phyloP scores from a whole-genome alignment of 64 coral and sea anemone species.

The Porites lutea region DNA sequence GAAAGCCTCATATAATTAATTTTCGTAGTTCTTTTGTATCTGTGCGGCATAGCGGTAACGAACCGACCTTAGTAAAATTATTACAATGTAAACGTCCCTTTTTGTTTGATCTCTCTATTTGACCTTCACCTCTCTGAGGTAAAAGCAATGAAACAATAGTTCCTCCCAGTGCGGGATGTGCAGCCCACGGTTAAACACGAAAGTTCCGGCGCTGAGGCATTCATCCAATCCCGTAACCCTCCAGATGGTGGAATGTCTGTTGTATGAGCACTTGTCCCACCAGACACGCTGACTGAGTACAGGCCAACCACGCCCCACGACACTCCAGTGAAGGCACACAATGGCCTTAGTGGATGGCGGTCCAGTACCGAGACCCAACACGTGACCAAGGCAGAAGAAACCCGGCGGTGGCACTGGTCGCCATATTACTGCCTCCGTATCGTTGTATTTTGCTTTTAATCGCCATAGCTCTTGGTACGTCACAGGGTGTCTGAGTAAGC shows the following conservation, averaged over 20 bases:
- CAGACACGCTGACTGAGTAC: conserved; percentile 62
- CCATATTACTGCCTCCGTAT: conserved; percentile 54
- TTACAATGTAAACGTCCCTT: no score
- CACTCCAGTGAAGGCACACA: conserved; percentile 86
- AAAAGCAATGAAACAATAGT: conserved; percentile 85
- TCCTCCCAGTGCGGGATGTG: conserved; percentile 50
- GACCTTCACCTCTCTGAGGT: conserved; percentile 30
- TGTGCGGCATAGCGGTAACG: no score
- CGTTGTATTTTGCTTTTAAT: conserved; percentile 32
- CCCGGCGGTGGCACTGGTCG: conserved; percentile 81
- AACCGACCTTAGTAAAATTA: no score
- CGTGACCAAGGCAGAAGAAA: conserved; percentile 80
- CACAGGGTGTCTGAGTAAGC: conserved; percentile 55
- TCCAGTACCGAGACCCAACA: conserved; percentile 49
- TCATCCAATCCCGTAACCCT: conserved; percentile 23
- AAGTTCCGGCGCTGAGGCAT: conserved; percentile 80
- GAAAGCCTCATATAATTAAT: no score
- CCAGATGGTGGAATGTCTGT: conserved; percentile 78
- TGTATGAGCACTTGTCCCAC: conserved; percentile 30
- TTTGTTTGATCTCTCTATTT: neutral
- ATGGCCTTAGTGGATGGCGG: conserved; percentile 68
- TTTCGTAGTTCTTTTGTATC: no score
- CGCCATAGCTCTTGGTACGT: conserved; percentile 74
- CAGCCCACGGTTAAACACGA: conserved; percentile 73
- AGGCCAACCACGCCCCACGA: conserved; percentile 35